Conservation (phyloP, 2,888 invertebrate genomes). For the Drosophila siamana region DNA sequence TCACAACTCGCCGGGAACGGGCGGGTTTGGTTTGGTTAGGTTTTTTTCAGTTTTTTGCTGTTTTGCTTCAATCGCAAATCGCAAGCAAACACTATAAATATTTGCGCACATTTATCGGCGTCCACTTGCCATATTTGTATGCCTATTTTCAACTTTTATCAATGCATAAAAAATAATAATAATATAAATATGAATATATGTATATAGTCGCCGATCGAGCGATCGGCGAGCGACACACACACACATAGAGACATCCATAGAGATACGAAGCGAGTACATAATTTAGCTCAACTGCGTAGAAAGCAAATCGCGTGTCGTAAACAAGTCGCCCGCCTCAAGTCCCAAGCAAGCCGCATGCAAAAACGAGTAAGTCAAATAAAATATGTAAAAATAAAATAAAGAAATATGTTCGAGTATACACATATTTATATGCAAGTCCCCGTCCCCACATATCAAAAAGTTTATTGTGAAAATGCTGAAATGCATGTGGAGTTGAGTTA, state of each 20-base stretch:
- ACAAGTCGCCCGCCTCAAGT: conserved; percentile 46
- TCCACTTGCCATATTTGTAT: conserved; percentile 60
- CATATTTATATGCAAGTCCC: conserved; percentile 26
- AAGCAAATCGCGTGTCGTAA: conserved; percentile 72
- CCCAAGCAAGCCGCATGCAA: conserved; percentile 22
- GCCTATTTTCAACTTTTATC: conserved; percentile 62
- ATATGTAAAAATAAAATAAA: conserved; percentile 64
- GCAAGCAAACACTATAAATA: conserved; percentile 42
- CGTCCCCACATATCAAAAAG: conserved; percentile 27
- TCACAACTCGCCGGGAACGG: neutral
- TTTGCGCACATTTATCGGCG: conserved; percentile 51
- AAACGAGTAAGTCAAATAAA: conserved; percentile 51
- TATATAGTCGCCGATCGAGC: neutral
- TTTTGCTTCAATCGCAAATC: conserved; percentile 6
- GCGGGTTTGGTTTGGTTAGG: neutral
- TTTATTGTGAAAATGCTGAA: conserved; percentile 33
- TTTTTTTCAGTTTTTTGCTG: neutral
- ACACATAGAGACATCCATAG: conserved; percentile 18
- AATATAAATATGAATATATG: conserved; percentile 31
- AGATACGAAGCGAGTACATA: conserved; percentile 37
- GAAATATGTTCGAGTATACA: conserved; percentile 11
- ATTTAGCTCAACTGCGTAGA: conserved; percentile 74
- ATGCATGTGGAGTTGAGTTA: neutral
- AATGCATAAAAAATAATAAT: conserved; percentile 55
- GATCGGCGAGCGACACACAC: conserved; percentile 3